A percentile compares a stretch with the other conserved stretches of the same genome.
Evolutionary conservation across 2,888 invertebrate species (phyloP).

Genomic region (Argyresthia albistria): DNA sequence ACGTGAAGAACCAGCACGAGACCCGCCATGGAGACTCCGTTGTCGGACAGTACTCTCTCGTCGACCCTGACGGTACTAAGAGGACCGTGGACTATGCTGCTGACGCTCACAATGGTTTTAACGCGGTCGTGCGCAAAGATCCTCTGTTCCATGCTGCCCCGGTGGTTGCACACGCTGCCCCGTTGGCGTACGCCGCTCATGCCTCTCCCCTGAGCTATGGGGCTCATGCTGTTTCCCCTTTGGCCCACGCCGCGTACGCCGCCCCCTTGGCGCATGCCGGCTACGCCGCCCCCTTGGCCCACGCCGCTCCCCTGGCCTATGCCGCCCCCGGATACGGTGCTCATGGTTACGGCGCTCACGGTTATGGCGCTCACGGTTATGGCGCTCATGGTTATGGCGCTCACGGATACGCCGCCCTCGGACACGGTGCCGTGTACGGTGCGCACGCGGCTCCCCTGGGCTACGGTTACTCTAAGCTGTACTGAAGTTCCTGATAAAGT

Average conservation of each 20-base stretch:
- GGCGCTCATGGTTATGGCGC: constrained; percentile 19
- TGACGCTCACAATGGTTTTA: constrained; percentile 40
- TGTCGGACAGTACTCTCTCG: constrained; percentile 62
- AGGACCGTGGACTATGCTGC: constrained; percentile 74
- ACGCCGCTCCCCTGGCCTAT: constrained; percentile 3
- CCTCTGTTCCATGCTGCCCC: constrained; percentile 29
- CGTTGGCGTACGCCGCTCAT: constrained; percentile 8
- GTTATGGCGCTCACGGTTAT: constrained; percentile 11
- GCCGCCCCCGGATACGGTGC: constrained; percentile 13
- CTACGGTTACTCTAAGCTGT: constrained; percentile 27
- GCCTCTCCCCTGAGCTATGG: constrained; percentile 13
- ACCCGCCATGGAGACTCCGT: constrained; percentile 76
- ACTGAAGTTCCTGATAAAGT: constrained; percentile 14
- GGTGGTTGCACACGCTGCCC: constrained; percentile 12
- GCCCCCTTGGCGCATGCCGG: constrained; percentile 22
- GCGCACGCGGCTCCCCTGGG: constrained; percentile 12
- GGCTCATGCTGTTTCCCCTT: constrained; percentile 15
- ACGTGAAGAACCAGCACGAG: constrained; percentile 73
- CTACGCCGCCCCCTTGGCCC: constrained; percentile 19
- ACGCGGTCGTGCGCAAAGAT: constrained; percentile 42
- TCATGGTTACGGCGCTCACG: constrained; percentile 10
- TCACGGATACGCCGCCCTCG: constrained; percentile 23
- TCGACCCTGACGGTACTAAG: constrained; percentile 75
- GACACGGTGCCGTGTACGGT: constrained; percentile 14
- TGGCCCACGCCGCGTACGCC: constrained; percentile 13